Evolutionary conservation across 2,797 vertebrate genomes (phyloP).

Genomic region (Girardinus metallicus): DNA sequence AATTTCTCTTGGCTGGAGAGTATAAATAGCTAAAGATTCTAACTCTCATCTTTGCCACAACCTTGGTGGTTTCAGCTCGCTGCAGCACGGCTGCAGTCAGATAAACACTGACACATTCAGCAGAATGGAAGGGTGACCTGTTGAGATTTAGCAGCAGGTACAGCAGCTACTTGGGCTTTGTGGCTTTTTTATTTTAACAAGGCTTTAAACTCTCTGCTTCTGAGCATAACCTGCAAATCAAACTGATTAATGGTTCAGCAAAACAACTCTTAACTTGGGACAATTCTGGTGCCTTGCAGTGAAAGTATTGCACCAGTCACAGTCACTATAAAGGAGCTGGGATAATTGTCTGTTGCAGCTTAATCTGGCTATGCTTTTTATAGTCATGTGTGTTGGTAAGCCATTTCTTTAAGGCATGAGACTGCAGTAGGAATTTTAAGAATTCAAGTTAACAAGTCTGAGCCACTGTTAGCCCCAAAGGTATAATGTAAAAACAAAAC

Average conservation of each 20-base stretch:
- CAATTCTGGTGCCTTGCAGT: constrained; percentile 29
- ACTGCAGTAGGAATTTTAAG: constrained; percentile 75
- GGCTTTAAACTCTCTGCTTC: constrained; percentile 43
- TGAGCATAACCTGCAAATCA: background rate
- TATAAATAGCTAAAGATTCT: constrained; percentile 73
- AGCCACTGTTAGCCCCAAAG: constrained; percentile 71
- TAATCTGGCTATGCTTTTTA: constrained; percentile 57
- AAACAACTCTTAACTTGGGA: constrained; percentile 12
- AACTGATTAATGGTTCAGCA: background rate
- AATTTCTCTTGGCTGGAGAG: constrained; percentile 61
- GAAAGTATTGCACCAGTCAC: constrained; percentile 9
- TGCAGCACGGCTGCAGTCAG: constrained; percentile 57
- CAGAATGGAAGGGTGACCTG: background rate
- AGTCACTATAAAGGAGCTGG: constrained; percentile 19
- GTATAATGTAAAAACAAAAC: constrained; percentile 44
- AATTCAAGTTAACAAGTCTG: constrained; percentile 79
- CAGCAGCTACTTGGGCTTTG: constrained; percentile 44
- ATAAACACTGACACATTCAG: constrained; percentile 30
- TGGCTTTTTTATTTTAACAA: constrained; percentile 53
- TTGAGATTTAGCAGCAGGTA: constrained; percentile 50
- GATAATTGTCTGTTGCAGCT: constrained; percentile 43
- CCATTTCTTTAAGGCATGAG: constrained; percentile 67
- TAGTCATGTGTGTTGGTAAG: constrained; percentile 76
- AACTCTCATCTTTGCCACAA: constrained; percentile 59
- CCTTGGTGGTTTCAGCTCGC: constrained; percentile 64